Evolutionary conservation across 2,797 vertebrate genomes (phyloP).

Genomic region (Alfaro cultratus): DNA sequence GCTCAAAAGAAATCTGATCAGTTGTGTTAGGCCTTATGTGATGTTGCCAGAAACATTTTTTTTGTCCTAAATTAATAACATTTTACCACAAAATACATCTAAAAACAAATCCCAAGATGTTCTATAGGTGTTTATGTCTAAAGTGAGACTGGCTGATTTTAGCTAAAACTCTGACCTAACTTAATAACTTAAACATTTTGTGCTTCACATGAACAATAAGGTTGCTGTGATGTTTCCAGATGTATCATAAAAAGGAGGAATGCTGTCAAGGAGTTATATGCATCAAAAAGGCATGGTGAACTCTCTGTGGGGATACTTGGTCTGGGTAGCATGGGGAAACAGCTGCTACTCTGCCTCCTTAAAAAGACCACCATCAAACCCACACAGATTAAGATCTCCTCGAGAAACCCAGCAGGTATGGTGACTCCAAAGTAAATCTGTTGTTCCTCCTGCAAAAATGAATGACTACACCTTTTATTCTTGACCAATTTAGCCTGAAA

Average conservation of each 20-base stretch:
- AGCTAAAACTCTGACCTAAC: not conserved
- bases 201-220: not conserved
- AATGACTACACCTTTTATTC: not conserved
- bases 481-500: not conserved
- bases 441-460: not conserved
- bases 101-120: not conserved
- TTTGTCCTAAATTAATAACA: not conserved
- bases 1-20: not conserved
- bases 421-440: not conserved
- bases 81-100: not conserved
- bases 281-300: not conserved
- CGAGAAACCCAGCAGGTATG: constrained; percentile 77
- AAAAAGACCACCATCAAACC: constrained; percentile 58
- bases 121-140: not conserved
- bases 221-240: constrained; percentile 4
- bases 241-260: constrained; percentile 11
- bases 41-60: not conserved
- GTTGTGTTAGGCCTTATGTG: not conserved
- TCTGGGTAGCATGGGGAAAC: constrained; percentile 81
- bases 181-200: not conserved
- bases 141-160: not conserved
- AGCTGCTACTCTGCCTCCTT: constrained; percentile 73
- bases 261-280: constrained; percentile 1
- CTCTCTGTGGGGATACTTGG: constrained; percentile 83
- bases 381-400: constrained; percentile 78